Base-by-base conservation (phyloP, 2,113 vertebrate species). In the Hippoglossus stenolepis region DNA sequence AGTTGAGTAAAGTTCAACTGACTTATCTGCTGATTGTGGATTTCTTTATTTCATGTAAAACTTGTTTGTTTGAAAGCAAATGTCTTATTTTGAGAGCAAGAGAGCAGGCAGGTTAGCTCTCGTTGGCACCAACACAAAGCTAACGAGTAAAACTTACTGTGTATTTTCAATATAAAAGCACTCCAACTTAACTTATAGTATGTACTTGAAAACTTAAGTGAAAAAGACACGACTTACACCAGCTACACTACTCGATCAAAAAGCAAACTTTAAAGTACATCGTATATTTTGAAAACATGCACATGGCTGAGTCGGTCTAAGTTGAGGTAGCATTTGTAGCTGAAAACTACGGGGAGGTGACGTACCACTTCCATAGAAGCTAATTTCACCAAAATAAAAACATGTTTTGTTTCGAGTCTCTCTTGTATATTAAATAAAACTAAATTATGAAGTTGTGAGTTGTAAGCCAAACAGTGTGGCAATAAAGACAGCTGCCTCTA, bases 1-100 rank as follows among this genome's bases (percentile, higher is more conserved):
- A 76, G 79, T 78, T 58, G 24, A 64, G 53, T 40, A 71, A 78
- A 83, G 70, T 85, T 79, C 5, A 80, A 6, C 17, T 18, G n/a
- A 67, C 10, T 24, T 56, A 73, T 13, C 1, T 0, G 5, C 5
- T 0, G 1, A 0, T 23, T 2, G 47, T 17, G 47, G 5, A 18
- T 60, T 56, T 23, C 62, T 56, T 56, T 6, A 14, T 20, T n/a
- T 58, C 3, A 21, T 26, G 3, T 20, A 8, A 0, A 70, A 56
- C 3, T 9, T 2, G 0, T 47, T 62, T 26, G 28, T 74, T 28
- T 51, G 2, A 54, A 67, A 3, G 1, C 21, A 23, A 51, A 40
- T 1, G 2, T 64, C 20, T 68, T 5, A 40, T 5, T 38, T 0
- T 11, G 43, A 13, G 2, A 11, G 15, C 73, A 6, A 43, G 20